Evolutionary conservation across 2,113 vertebrate genomes (phyloP).

Genomic region (Pampusana beccarii): DNA sequence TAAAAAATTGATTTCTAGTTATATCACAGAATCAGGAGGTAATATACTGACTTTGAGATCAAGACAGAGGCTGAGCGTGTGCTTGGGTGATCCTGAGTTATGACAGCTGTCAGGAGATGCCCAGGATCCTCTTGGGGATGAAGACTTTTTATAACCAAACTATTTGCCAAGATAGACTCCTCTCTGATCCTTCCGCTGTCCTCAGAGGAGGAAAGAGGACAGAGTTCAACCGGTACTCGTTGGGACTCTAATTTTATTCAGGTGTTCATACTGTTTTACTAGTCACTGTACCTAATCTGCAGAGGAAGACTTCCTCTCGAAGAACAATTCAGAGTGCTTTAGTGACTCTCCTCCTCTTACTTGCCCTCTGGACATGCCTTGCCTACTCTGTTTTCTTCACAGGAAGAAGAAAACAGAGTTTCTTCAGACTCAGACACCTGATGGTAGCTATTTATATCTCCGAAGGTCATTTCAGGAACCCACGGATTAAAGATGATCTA

Average conservation of each 20-base stretch:
- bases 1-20: not conserved
- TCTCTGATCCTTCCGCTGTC: not conserved
- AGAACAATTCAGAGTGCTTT: not conserved
- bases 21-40: not conserved
- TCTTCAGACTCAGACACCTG: not conserved
- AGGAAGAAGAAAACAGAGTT: not conserved
- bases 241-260: not conserved
- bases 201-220: not conserved
- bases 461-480: conserved; percentile 9
- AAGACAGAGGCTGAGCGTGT: not conserved
- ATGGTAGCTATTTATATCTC: not conserved
- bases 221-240: not conserved
- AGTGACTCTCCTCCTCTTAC: not conserved
- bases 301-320: not conserved
- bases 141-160: not conserved
- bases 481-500: conserved; percentile 38
- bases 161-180: not conserved
- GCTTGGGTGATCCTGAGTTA: not conserved
- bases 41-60: not conserved
- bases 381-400: not conserved
- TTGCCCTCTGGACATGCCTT: not conserved
- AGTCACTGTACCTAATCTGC: not conserved
- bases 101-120: not conserved
- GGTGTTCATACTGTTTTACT: not conserved
- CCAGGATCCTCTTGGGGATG: not conserved